These are phyloP conservation scores for Merops nubicus DNA, from an alignment of 2,113 vertebrate genomes.

Conservation along the genomic window DNA sequence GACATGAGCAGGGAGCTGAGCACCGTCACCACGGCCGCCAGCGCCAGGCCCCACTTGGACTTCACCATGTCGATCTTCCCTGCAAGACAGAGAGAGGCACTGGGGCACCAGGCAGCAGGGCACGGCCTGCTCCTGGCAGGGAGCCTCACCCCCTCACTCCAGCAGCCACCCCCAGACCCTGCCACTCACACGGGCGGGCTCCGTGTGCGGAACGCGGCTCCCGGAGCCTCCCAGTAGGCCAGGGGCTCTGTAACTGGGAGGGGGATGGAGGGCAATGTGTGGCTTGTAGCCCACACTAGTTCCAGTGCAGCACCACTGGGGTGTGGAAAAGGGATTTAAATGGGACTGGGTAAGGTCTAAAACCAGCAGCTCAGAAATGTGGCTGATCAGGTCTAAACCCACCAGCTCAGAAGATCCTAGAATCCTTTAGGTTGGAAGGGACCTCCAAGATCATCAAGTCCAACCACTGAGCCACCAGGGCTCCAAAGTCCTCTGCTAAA, in stretches of 20 bases:
- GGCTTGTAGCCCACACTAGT: background rate
- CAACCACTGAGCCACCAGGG: no score
- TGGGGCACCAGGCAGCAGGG: no score
- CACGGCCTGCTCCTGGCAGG: no score
- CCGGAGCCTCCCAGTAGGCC: accelerated
- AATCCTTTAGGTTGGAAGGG: no score
- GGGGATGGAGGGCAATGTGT: accelerated
- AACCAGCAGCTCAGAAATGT: background rate
- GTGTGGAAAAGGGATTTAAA: background rate
- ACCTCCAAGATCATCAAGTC: no score
- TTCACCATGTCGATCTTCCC: constrained; percentile 99
- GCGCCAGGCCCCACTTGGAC: constrained; percentile 96
- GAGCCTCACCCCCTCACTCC: background rate
- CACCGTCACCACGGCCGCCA: constrained; percentile 96
- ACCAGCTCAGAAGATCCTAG: background rate
- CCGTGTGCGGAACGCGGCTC: accelerated
- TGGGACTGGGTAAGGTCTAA: background rate
- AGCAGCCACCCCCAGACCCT: accelerated
- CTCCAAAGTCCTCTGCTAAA: no score
- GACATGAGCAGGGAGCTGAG: constrained; percentile 99
- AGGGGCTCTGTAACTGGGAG: background rate
- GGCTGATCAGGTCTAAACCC: background rate
- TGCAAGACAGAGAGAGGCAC: constrained; percentile 70
- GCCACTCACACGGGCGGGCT: background rate
- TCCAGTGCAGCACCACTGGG: background rate